Conservation (phyloP, 2,797 vertebrate species). For the Hirundo rustica region DNA sequence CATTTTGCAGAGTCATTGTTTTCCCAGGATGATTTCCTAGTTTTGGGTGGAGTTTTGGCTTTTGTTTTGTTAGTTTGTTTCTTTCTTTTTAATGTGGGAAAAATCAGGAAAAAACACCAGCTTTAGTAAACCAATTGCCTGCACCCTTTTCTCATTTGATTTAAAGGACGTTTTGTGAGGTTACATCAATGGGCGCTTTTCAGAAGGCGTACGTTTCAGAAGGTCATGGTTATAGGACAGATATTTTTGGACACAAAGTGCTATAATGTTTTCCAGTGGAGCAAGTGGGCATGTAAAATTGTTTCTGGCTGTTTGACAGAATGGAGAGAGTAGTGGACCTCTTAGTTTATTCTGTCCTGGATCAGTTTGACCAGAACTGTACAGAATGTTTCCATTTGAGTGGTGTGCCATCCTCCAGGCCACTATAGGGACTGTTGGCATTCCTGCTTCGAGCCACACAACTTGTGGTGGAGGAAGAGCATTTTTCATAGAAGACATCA, state of each 20-base stretch:
- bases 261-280: background rate
- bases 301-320: background rate
- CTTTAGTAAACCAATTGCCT: background rate
- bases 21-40: background rate
- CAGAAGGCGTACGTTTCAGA: background rate
- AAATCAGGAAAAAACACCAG: background rate
- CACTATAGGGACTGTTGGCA: background rate
- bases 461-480: background rate
- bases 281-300: background rate
- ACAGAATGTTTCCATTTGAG: background rate
- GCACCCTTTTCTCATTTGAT: background rate
- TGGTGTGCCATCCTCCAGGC: background rate
- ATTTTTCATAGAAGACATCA: background rate
- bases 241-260: background rate
- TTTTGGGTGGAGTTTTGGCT: fast-evolving
- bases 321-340: background rate
- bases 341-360: background rate
- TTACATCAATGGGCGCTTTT: background rate
- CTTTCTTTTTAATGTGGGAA: background rate
- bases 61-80: background rate
- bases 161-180: background rate
- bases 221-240: background rate
- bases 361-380: background rate
- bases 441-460: background rate
- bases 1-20: background rate